A percentile compares a stretch with the other conserved stretches of the same genome.
These are phyloP conservation scores for Neosalanx taihuensis DNA, from an alignment of 2,797 vertebrate genomes.

Conservation along the genomic window DNA sequence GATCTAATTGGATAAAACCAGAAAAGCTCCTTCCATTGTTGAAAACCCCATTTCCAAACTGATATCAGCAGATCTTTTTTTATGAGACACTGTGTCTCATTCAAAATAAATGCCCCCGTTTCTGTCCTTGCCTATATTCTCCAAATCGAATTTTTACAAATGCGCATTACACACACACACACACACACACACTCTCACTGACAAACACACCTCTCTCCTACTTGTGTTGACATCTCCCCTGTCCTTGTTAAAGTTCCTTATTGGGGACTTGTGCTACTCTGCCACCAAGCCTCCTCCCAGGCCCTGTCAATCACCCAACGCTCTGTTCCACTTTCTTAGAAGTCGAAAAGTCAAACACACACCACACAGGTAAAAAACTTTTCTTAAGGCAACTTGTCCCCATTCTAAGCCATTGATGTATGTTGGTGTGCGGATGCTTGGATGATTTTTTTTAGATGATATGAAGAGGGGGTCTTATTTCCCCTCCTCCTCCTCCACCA, in stretches of 20 bases:
- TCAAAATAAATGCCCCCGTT: conserved; percentile 44
- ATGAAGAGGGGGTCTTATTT: conserved; percentile 43
- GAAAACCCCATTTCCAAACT: conserved; percentile 43
- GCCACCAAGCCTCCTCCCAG: conserved; percentile 67
- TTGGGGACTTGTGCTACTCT: conserved; percentile 71
- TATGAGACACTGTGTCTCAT: conserved; percentile 35
- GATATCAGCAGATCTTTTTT: conserved; percentile 18
- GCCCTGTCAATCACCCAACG: conserved; percentile 68
- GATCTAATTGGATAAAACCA: conserved; percentile 78
- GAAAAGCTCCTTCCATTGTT: conserved; percentile 69
- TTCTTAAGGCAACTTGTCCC: conserved; percentile 68
- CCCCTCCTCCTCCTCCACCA: conserved; percentile 27
- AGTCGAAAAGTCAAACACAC: conserved; percentile 1
- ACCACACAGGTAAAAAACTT: conserved; percentile 58
- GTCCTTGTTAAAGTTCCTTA: conserved; percentile 74
- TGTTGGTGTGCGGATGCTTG: conserved; percentile 34
- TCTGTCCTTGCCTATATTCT: conserved; percentile 69
- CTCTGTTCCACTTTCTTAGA: conserved; percentile 23
- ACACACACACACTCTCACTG: conserved; percentile 49
- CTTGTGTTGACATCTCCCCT: conserved; percentile 60
- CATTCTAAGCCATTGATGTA: conserved; percentile 62
- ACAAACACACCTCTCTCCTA: conserved; percentile 70
- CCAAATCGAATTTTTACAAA: conserved; percentile 71
- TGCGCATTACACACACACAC: conserved; percentile 46
- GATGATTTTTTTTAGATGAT: conserved; percentile 72